Conservation (phyloP, 2,113 vertebrate genomes). For the Prinia subflava region DNA sequence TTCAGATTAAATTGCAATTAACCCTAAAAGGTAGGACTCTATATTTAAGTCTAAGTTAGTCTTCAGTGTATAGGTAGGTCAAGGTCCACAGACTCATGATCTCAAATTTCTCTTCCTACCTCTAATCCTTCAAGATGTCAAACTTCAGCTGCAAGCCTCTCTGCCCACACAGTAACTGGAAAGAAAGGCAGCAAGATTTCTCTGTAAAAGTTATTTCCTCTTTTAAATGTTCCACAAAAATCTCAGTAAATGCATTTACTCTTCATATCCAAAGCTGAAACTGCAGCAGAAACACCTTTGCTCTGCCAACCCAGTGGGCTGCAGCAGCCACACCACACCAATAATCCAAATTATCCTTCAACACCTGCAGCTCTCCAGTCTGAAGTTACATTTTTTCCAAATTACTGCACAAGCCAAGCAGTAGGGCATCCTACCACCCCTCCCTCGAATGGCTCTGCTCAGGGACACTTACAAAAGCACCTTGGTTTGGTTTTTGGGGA, state of each 20-base stretch:
- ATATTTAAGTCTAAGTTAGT: neutral
- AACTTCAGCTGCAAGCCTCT: neutral
- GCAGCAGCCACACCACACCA: accelerated
- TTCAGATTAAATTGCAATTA: neutral
- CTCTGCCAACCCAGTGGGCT: neutral
- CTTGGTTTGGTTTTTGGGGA: slow-evolving; percentile 42
- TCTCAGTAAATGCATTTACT: neutral
- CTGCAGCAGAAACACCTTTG: neutral
- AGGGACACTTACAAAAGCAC: neutral
- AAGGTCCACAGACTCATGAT: neutral
- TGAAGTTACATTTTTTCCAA: neutral
- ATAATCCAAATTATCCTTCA: neutral
- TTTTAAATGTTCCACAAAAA: neutral
- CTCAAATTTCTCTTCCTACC: neutral
- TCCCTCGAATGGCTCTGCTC: neutral
- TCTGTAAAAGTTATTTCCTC: neutral
- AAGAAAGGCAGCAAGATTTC: neutral
- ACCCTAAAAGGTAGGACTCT: neutral
- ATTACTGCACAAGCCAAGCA: neutral
- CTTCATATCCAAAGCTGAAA: neutral
- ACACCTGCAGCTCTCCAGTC: neutral
- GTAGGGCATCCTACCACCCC: neutral
- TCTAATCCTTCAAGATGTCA: neutral
- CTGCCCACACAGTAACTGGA: neutral
- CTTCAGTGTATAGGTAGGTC: neutral